Evolutionary conservation across 2,888 invertebrate species (phyloP), one percentile per base, ranked within the genome.

Genomic region (Ornithoptera priamus): DNA sequence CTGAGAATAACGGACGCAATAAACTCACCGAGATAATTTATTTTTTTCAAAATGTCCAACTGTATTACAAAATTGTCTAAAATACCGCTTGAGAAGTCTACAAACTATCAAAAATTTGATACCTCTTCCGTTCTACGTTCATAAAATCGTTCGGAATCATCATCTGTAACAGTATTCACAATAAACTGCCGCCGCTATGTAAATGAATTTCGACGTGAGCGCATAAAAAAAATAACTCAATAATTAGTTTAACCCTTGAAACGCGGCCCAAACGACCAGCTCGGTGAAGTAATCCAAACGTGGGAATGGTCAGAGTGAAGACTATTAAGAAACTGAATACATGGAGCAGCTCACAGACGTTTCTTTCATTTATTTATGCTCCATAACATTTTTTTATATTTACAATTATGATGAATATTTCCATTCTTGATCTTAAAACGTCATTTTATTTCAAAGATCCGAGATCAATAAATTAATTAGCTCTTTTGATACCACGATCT

Each of bases 181-280:
- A 75, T 77, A 71, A 73, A 77, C 76, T 77, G 72, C 76, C 72
- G 67, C 18, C 36, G 74, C 74, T 75, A 78, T 77, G 78, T 78
- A 78, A 79, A 80, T 76, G 72, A 73, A 74, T 73, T 72, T 73
- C 61, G 53, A 60, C 70, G 72, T 64, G 69, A 62, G 68, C 69
- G 71, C 50, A 74, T 76, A 78, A 80, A 81, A 79, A 79, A 79
- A 81, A 79, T 77, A 76, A 74, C 75, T 77, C 77, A 78, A 78
- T 85, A 85, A 85, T 86, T 86, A 87, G 82, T 82, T 50, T 79
- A 83, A 81, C 81, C 85, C 81, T 79, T 76, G 72, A 71, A 71
- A 71, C 71, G 75, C 76, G 75, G 69, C 73, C 72, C 76, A 74
- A 75, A 75, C 78, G 76, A 75, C 75, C 75, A 72, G 73, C 67